Base-by-base conservation (phyloP, 2,113 vertebrate genomes). In the Cavia porcellus region DNA sequence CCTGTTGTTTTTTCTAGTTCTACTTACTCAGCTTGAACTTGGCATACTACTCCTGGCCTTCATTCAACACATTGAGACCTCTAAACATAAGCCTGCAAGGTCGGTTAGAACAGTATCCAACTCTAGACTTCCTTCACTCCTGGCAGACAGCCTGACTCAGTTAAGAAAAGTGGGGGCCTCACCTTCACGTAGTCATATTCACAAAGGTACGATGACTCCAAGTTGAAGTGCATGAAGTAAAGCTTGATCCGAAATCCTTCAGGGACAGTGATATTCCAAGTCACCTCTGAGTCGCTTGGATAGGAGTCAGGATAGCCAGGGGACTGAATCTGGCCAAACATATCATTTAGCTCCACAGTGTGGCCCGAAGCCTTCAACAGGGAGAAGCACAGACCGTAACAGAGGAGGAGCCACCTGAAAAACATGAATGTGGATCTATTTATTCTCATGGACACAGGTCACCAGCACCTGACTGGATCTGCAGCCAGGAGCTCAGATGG, bases 131-230 rank as follows among this genome's bases (percentile, higher is more conserved):
- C 38, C 66, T 62, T 77, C 90, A 66, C 45, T 66, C 15, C 55
- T 68, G 64, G 38, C 17, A 66, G 89, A 90, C 28, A 90, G 59
- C 30, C 24, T 42, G 14, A 5, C 1, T 50, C 35, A 35, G 28
- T 7, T 15, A 94, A 77, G 70, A 68, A 94, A 75, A 35, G 42
- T 1, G 25, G 42, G 2, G 30, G 25, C 89, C 99, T 99, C 96
- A 99, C 99, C 99, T 99, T 99, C 72, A 99, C 99, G 1, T 98
- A 99, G 98, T 99, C 99, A 1, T 99, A 99, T 99, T 99, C 99
- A 96, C 99, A 99, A 96, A 99, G 99, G 98, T 99, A 99, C 59
- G 99, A 99, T 0, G 99, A 99, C 97, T 99, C 99, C 97, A 99
- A 98, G 98, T 99, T 99, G 86, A 99, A 99, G 95, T 99, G 99